Percentiles rank a stretch among this genome's conserved stretches.
These are phyloP conservation scores for Scaptomyza pallida DNA, from an alignment of 1,140 invertebrate genomes.

Conservation along the genomic window DNA sequence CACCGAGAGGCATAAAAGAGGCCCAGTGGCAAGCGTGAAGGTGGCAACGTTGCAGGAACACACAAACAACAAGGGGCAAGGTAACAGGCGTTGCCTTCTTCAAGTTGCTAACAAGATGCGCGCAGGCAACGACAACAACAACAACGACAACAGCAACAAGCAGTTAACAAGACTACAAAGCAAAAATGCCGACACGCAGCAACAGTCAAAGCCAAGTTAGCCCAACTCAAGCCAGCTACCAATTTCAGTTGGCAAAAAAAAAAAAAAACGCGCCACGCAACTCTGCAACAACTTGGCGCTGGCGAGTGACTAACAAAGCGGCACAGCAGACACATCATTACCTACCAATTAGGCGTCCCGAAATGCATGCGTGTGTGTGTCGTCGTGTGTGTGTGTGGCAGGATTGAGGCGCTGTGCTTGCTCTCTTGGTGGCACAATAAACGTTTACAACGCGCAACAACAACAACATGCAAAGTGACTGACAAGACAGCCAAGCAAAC, in stretches of 20 bases:
- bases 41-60: neutral
- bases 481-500: constrained; percentile 52
- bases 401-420: constrained; percentile 6
- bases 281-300: constrained; percentile 19
- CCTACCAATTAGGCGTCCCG: constrained; percentile 79
- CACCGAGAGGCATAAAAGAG: constrained; percentile 15
- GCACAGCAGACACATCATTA: constrained; percentile 81
- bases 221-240: constrained; percentile 4
- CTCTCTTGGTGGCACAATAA: constrained; percentile 77
- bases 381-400: constrained; percentile 39
- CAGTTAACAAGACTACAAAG: constrained; percentile 67
- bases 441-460: constrained; percentile 68
- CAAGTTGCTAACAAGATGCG: constrained; percentile 76
- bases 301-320: constrained; percentile 71
- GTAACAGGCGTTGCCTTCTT: constrained; percentile 37
- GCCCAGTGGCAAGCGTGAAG: constrained; percentile 27
- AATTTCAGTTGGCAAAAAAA: constrained; percentile 31
- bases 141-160: constrained; percentile 33
- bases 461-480: constrained; percentile 46
- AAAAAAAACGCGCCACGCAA: constrained; percentile 59
- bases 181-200: constrained; percentile 62
- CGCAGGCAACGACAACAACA: constrained; percentile 65
- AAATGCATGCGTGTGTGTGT: constrained; percentile 55
- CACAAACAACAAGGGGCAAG: constrained; percentile 2
- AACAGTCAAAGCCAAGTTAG: constrained; percentile 6